These are phyloP conservation scores for Pseudomyrmex flavicornis DNA, from an alignment of 1,140 invertebrate genomes.

Conservation along the genomic window DNA sequence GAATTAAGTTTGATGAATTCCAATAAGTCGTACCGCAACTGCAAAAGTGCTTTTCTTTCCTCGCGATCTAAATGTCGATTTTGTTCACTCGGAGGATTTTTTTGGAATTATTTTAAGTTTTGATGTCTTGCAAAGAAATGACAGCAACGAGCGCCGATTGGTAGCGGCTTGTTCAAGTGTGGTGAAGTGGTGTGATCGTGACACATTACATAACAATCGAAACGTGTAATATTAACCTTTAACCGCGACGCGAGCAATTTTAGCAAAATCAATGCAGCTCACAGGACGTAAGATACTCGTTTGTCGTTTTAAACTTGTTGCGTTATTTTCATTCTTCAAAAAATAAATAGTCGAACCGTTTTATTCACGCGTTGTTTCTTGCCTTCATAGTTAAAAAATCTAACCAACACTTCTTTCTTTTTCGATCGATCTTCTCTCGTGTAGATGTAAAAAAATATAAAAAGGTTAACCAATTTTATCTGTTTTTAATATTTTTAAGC, in stretches of 20 bases:
- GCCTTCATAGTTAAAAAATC: no score
- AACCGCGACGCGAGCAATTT: not conserved
- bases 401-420: not conserved
- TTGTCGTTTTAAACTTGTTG: not conserved
- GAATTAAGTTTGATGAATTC: not conserved
- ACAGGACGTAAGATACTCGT: constrained; percentile 3
- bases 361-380: not conserved
- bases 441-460: no score
- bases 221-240: constrained; percentile 4
- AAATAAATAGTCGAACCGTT: not conserved
- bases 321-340: not conserved
- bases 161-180: not conserved
- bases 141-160: not conserved
- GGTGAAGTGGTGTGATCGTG: not conserved
- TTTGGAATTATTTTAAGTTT: not conserved
- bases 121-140: not conserved
- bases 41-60: not conserved
- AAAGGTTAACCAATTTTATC: no score
- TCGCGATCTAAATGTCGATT: not conserved
- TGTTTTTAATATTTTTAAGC: not conserved
- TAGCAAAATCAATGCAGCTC: not conserved
- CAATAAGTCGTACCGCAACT: not conserved
- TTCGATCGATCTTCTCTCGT: not conserved
- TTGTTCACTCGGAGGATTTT: constrained; percentile 20
- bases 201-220: constrained; percentile 33